Percentiles rank a stretch among this genome's conserved stretches.
phyloP scores from a whole-genome alignment of 2,888 invertebrate species.

The Salticus scenicus region DNA sequence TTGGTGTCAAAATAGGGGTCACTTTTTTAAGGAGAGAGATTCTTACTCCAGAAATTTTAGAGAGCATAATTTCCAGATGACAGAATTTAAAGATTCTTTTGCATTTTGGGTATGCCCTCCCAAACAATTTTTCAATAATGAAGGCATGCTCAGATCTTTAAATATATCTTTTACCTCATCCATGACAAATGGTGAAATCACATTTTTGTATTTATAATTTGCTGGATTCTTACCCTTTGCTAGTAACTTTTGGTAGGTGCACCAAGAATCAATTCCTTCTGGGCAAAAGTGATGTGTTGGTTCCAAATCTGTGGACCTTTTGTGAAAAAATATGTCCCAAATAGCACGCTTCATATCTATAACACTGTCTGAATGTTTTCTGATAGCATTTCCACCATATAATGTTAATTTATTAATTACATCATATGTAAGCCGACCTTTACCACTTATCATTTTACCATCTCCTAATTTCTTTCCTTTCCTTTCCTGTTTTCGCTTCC shows the following conservation, averaged over 20 bases:
- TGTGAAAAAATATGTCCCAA: slow-evolving; percentile 13
- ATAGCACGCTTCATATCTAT: too few species aligned
- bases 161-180: slow-evolving; percentile 3
- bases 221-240: not conserved
- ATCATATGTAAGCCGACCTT: not conserved
- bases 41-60: not conserved
- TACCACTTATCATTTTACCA: not conserved
- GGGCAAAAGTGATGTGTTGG: slow-evolving; percentile 15
- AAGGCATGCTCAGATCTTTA: not conserved
- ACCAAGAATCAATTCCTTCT: slow-evolving; percentile 11
- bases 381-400: too few species aligned
- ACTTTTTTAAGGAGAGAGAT: too few species aligned
- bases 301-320: not conserved
- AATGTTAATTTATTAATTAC: too few species aligned
- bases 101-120: slow-evolving; percentile 30
- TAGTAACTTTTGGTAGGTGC: not conserved
- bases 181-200: not conserved
- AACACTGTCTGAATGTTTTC: too few species aligned
- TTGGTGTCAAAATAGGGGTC: too few species aligned
- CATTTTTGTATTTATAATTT: not conserved
- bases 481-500: too few species aligned
- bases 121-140: not conserved
- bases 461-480: too few species aligned
- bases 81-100: slow-evolving; percentile 23
- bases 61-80: slow-evolving; percentile 18